Base-by-base conservation (phyloP, 2,797 vertebrate genomes). In the Cryptoblepharus egeriae region DNA sequence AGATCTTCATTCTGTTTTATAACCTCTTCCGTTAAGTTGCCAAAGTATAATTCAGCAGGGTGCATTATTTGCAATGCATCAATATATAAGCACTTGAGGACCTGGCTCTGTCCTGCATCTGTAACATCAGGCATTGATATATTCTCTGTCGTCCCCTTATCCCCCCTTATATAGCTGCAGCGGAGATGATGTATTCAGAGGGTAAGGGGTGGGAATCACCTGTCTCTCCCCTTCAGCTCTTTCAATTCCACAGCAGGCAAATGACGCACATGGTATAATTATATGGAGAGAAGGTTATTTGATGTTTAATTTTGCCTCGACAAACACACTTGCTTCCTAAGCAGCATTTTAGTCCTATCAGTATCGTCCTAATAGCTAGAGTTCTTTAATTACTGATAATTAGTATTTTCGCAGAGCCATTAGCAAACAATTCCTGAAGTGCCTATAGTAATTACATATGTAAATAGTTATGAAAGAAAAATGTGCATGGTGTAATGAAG, bases 371-470 rank as follows among this genome's bases (percentile, higher is more conserved):
- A 95, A 93, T 93, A 92, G 95, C 91, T 91, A 87, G 90, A 92
- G 70, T 91, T 92, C 96, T 96, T 97, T 96, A 97, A 96, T 97
- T 96, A 96, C 95, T 88, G 95, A 96, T 97, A 96, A 97, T 97
- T 97, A 95, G 92, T 95, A 97, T 97, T 97, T 96, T 96, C 95
- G 96, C 94, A 95, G 94, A 95, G 95, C 95, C 96, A 96, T 97
- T 92, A 95, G 95, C 93, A 95, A 96, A 96, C 91, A 92, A 94
- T 94, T 96, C 95, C 95, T 95, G 91, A 95, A 95, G 94, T 93
- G 94, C 90, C 92, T 90, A 93, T 93, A 92, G 96, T 96, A 96
- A 97, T 97, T 97, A 97, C 91, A 95, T 88, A 96, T 97, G 96
- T 94, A 97, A 97, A 98, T 97, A 92, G 93, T 94, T 94, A 91